These are phyloP conservation scores for Syritta pipiens DNA, from an alignment of 2,888 invertebrate species.

Conservation along the genomic window DNA sequence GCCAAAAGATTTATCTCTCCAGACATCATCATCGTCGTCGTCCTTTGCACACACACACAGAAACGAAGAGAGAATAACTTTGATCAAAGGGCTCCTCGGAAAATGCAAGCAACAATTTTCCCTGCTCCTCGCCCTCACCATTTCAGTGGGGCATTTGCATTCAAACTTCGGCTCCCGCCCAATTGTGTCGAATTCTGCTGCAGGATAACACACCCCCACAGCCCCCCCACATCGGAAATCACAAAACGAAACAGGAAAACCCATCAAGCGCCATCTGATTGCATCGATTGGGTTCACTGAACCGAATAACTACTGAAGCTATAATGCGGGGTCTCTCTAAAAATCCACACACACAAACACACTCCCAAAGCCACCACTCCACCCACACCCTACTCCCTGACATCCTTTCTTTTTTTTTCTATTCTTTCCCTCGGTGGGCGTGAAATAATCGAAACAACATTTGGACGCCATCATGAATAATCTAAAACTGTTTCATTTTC, in stretches of 20 bases:
- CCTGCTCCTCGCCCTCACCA: neutral
- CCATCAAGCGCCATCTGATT: constrained; percentile 68
- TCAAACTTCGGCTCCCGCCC: too few species aligned
- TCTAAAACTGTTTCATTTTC: constrained; percentile 41
- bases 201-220: constrained; percentile 51
- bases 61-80: constrained; percentile 18
- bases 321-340: constrained; percentile 50
- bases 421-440: constrained; percentile 28
- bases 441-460: constrained; percentile 62
- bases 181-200: constrained; percentile 13
- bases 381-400: constrained; percentile 15
- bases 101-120: constrained; percentile 52
- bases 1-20: constrained; percentile 52
- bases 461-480: constrained; percentile 64
- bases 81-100: constrained; percentile 50
- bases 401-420: too few species aligned
- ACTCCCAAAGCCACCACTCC: neutral
- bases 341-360: constrained; percentile 18
- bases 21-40: constrained; percentile 46
- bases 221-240: constrained; percentile 55
- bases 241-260: constrained; percentile 68
- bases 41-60: neutral
- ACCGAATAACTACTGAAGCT: constrained; percentile 64
- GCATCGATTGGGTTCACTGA: constrained; percentile 69
- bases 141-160: neutral